Base-by-base conservation (phyloP, 1,140 invertebrate species). In the Magallana ariakensis region DNA sequence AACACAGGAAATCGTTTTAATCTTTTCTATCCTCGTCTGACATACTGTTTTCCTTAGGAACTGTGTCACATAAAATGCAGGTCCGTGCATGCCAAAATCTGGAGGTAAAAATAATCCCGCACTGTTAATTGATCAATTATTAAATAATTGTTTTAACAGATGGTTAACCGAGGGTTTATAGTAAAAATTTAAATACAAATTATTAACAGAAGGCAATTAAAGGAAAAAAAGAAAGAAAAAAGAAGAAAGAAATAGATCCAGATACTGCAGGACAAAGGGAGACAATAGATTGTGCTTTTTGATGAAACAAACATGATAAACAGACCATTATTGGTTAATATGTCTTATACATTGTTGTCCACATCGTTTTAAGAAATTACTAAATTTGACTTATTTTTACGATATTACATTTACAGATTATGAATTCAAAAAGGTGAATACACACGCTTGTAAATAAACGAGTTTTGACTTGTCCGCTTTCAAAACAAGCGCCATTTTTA, bases 1-100 rank as follows among this genome's bases (percentile, higher is more conserved):
- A n/a, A 62, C 6, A 15, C 66, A 26, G 22, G 22, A 75, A 10
- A 11, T 75, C 66, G 66, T 75, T 19, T 26, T 75, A 75, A 75
- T 75, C 22, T 26, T 26, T 22, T 3, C 19, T 22, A 19, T 75
- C 66, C 66, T 75, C 66, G 66, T 3, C 66, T 75, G 66, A 75
- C 66, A 75, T 75, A 75, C 66, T 75, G 66, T 75, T 75, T 75
- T 75, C 66, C 66, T 75, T 75, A 13, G 66, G 66, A 75, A 75
- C 66, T 75, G 22, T 75, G 66, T 75, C 66, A 75, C 33, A 75
- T 26, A 75, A 22, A 75, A 75, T 75, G 15, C 66, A 75, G 22
- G 66, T 26, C 66, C 22, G 26, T 75, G 66, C 66, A 75, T 33
- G 66, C 66, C 22, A 75, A 19, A 75, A 11, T 26, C 9, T 75